Evolutionary conservation across 2,888 invertebrate genomes (phyloP).

Genomic region (Limnephilus lunatus): DNA sequence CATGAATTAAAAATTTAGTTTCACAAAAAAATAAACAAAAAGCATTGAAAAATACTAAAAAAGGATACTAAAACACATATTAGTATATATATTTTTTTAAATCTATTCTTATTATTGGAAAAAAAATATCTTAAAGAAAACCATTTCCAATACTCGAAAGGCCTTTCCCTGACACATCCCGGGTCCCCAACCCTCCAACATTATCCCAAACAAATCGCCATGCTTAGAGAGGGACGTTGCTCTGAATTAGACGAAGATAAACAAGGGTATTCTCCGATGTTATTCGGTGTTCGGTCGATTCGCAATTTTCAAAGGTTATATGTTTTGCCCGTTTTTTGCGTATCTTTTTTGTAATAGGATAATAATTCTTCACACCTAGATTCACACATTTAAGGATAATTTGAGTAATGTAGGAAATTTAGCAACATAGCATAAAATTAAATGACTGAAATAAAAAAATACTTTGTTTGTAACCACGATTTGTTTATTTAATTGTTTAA

Average conservation of each 20-base stretch:
- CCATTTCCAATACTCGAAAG: not conserved
- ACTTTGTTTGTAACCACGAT: too few relatives aligned
- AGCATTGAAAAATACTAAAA: not conserved
- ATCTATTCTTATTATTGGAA: not conserved
- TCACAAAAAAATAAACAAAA: not conserved
- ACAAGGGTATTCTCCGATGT: not conserved
- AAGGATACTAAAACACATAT: not conserved
- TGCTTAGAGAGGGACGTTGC: constrained; percentile 27
- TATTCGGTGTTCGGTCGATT: not conserved
- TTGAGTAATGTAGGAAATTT: not conserved
- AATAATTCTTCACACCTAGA: not conserved
- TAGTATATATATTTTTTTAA: not conserved
- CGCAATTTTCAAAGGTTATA: not conserved
- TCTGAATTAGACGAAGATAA: constrained; percentile 27
- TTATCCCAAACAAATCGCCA: constrained; percentile 31
- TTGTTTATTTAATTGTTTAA: too few relatives aligned
- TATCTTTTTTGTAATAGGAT: not conserved
- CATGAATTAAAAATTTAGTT: not conserved
- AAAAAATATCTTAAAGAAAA: not conserved
- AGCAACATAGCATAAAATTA: too few relatives aligned
- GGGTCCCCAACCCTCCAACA: constrained; percentile 12
- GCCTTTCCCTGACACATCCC: not conserved
- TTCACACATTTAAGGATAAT: not conserved
- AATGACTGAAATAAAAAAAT: too few relatives aligned
- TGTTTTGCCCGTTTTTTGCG: not conserved